Percentiles rank a stretch among this genome's conserved stretches.
These are phyloP conservation scores for Nineta flava DNA, from an alignment of 2,888 invertebrate genomes.

Conservation along the genomic window DNA sequence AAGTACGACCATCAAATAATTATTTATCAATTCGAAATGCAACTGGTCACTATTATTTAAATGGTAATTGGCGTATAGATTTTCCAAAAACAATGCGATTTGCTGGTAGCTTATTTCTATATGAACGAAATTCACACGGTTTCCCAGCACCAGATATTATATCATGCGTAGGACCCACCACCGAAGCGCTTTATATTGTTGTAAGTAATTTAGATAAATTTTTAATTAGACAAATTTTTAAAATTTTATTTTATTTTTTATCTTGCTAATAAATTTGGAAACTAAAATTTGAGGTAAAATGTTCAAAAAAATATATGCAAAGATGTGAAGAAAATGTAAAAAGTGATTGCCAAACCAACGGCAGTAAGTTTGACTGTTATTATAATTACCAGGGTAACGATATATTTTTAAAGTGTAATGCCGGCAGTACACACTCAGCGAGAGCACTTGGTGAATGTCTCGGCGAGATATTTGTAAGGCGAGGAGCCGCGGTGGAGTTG, in stretches of 20 bases:
- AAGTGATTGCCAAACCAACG: too few relatives aligned
- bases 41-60: slow-evolving; percentile 73
- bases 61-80: slow-evolving; percentile 90
- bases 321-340: too few relatives aligned
- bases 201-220: slow-evolving; percentile 31
- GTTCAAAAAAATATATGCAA: too few relatives aligned
- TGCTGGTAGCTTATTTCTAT: slow-evolving; percentile 75
- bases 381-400: too few relatives aligned
- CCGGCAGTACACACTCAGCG: too few relatives aligned
- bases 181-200: slow-evolving; percentile 74
- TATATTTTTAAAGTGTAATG: too few relatives aligned
- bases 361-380: too few relatives aligned
- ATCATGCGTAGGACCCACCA: slow-evolving; percentile 72
- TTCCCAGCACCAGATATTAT: slow-evolving; percentile 75
- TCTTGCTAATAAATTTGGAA: neutral
- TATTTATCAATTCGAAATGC: slow-evolving; percentile 82
- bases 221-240: neutral
- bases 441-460: too few relatives aligned
- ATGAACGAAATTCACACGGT: slow-evolving; percentile 67
- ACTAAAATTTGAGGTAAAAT: too few relatives aligned
- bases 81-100: slow-evolving; percentile 66
- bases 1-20: slow-evolving; percentile 70
- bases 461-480: too few relatives aligned
- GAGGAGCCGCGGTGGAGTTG: too few relatives aligned
- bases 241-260: neutral